Evolutionary conservation across 2,113 vertebrate species (phyloP), one percentile per base, ranked within the genome.

Genomic region (Trochalopteron elliotii): DNA sequence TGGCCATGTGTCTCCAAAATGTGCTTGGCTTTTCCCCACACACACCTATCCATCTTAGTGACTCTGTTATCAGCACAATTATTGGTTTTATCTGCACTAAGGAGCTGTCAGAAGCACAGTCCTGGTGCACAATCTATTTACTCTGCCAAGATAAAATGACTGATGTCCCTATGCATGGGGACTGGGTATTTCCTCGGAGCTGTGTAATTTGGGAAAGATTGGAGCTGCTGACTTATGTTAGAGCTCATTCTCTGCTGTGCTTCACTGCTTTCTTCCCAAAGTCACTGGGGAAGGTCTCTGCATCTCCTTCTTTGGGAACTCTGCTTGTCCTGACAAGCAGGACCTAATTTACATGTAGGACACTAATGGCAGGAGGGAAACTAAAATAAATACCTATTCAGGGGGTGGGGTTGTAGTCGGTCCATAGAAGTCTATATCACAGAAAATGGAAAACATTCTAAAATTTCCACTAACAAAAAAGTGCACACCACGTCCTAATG

Each of bases 51-150:
- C 83, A 76, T 59, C 77, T 82, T 89, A 67, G 74, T 31, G 42
- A 95, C 42, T 93, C 70, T 77, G 53, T 85, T 93, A 94, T 87
- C 82, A 89, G 88, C 94, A 90, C 91, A 97, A 93, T 96, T 96
- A 87, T 8, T 94, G 65, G 85, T 31, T 97, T 95, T 96, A 87
- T 93, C 90, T 96, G 63, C 65, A 59, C 25, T 35, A 50, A 83
- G 61, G 88, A 95, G 57, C 72, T 96, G 89, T 96, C 84, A 96
- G 83, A 93, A 82, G 67, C 67, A 81, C 69, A 94, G 88, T 75
- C 65, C 31, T 86, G 75, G 47, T 52, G 31, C 24, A n/a, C 74
- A 70, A 31, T 90, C 42, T 94, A 45, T 94, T 89, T 90, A 37
- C 12, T 53, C 60, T 94, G 89, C 55, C 75, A 61, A 94, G 74